Base-by-base conservation (phyloP, 2,113 vertebrate species). In the Equus przewalskii region DNA sequence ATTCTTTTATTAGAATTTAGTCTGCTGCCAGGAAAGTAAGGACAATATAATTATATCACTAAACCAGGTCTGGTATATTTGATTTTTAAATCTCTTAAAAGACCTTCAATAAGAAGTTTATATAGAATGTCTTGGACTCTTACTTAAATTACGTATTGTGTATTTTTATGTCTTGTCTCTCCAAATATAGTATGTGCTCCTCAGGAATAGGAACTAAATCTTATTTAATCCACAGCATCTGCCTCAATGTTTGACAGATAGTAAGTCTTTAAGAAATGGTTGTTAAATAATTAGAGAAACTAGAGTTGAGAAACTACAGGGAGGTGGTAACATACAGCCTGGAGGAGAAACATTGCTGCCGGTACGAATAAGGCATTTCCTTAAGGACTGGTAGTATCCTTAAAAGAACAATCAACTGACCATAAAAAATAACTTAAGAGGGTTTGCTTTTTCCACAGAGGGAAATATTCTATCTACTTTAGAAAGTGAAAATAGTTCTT, bases 211-310 rank as follows among this genome's bases (percentile, higher is more conserved):
- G 19, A 90, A n/a, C 49, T 22, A 78, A 91, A 64, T 79, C 51
- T 87, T 90, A 16, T 78, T 92, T 94, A 73, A 83, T 69, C 5
- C 9, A 67, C 0, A 83, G 16, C n/a, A 58, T 75, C 70, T 24
- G 1, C 64, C 79, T 93, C 36, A 0, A 19, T 73, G 16, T 67
- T 46, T 93, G n/a, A 30, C 56, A 88, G 76, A 54, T 26, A 82
- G 69, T 70, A 86, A 86, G 62, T 93, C 49, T 91, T 93, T n/a
- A 93, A 78, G 33, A 90, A 85, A 58, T 62, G 6, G 4, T 73
- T 93, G 33, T 67, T 95, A 85, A 93, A 51, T 78, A 95, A 92
- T 21, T 96, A 62, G n/a, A 87, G 62, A 76, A 93, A 58, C 41
- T 69, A 41, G n/a, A 83, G 67, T 83, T 60, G 11, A 51, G 67